phyloP scores from a whole-genome alignment of 2,888 invertebrate species.

The Entomobrya multifasciata region DNA sequence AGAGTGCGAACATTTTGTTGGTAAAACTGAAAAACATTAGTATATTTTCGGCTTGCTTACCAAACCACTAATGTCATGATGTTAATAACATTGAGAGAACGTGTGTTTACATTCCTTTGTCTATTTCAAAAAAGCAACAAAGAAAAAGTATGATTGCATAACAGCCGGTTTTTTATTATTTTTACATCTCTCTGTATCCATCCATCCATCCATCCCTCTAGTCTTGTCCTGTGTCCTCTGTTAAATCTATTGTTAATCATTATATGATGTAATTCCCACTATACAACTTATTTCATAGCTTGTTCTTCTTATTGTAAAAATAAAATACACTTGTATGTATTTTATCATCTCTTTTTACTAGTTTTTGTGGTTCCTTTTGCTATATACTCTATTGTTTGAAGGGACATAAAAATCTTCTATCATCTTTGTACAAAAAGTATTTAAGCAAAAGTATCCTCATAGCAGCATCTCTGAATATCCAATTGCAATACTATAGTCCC shows the following conservation, averaged over 20 bases:
- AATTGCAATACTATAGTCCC: slow-evolving; percentile 19
- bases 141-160: slow-evolving; percentile 40
- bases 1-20: no score
- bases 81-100: slow-evolving; percentile 16
- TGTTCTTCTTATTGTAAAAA: no score
- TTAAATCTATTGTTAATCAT: slow-evolving; percentile 8
- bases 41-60: not conserved
- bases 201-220: no score
- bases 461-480: not conserved
- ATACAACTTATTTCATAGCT: not conserved
- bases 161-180: slow-evolving; percentile 59
- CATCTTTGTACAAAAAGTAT: no score
- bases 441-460: not conserved
- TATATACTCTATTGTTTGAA: slow-evolving; percentile 23
- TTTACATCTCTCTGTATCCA: slow-evolving; percentile 18
- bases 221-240: slow-evolving; percentile 22
- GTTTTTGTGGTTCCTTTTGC: slow-evolving; percentile 25
- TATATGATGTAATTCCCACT: not conserved
- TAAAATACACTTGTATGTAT: no score
- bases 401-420: no score
- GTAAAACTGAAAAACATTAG: no score
- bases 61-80: no score
- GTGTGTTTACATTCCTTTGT: slow-evolving; percentile 1
- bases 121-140: slow-evolving; percentile 1
- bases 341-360: not conserved